Evolutionary conservation across 2,888 invertebrate species (phyloP).

Genomic region (Cloeon dipterum): DNA sequence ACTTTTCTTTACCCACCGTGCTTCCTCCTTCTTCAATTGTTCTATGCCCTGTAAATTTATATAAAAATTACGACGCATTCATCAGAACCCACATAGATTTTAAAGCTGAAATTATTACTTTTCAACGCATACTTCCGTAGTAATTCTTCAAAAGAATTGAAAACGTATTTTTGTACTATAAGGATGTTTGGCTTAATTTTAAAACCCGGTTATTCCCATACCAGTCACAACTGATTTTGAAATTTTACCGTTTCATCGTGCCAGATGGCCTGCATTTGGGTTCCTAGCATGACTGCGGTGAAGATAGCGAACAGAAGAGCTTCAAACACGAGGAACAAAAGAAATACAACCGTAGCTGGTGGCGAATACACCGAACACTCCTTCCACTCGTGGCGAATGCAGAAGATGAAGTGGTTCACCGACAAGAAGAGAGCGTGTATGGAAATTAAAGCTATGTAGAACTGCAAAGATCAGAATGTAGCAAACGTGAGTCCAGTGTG

Average conservation of each 20-base stretch:
- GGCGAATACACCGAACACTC: slow-evolving; percentile 85
- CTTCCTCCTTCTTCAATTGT: slow-evolving; percentile 87
- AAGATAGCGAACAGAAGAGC: slow-evolving; percentile 92
- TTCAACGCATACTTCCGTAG: too few species aligned
- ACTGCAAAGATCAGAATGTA: slow-evolving; percentile 31
- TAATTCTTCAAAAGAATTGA: too few species aligned
- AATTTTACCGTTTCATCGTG: slow-evolving; percentile 93
- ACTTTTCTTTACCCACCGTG: slow-evolving; percentile 77
- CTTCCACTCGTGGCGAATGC: slow-evolving; percentile 85
- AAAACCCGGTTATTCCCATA: too few species aligned
- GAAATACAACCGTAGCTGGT: slow-evolving; percentile 80
- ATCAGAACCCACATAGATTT: too few species aligned
- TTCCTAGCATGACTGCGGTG: slow-evolving; percentile 91
- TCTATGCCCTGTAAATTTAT: slow-evolving; percentile 62
- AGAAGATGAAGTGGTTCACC: slow-evolving; percentile 80
- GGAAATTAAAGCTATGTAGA: slow-evolving; percentile 95
- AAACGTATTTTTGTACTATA: too few species aligned
- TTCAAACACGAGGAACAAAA: slow-evolving; percentile 81
- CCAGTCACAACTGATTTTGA: too few species aligned
- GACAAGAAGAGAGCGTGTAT: slow-evolving; percentile 80
- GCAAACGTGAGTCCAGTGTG: neutral
- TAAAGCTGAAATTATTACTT: too few species aligned
- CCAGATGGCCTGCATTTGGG: slow-evolving; percentile 92
- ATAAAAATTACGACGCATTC: neutral
- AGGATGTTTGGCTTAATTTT: too few species aligned